A percentile compares a stretch with the other conserved stretches of the same genome.
phyloP scores from a whole-genome alignment of 2,113 vertebrate species.

The Perca schrenkii region DNA sequence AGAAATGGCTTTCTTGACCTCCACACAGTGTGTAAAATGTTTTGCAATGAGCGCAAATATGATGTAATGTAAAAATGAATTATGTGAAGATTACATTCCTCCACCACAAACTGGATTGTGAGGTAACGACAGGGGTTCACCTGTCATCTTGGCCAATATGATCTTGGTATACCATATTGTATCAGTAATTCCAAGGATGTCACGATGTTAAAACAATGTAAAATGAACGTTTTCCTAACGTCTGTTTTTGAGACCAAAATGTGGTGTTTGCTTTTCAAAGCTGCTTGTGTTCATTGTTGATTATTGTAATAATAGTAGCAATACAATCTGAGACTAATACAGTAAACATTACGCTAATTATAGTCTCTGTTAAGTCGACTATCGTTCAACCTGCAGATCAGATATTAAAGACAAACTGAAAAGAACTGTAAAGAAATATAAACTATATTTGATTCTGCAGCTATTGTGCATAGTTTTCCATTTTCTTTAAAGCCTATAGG shows the following conservation, averaged over 20 bases:
- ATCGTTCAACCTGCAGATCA: not conserved
- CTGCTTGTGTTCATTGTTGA: too few relatives aligned
- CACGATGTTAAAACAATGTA: not conserved
- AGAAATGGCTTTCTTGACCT: constrained; percentile 13
- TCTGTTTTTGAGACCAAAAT: too few relatives aligned
- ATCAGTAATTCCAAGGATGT: not conserved
- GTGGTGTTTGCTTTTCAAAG: too few relatives aligned
- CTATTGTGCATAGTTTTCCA: too few relatives aligned
- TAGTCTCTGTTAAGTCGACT: too few relatives aligned
- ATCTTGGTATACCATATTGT: not conserved
- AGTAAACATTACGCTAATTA: too few relatives aligned
- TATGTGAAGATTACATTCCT: constrained; percentile 18
- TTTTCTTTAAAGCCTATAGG: too few relatives aligned
- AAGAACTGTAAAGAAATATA: too few relatives aligned
- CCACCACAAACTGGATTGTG: constrained; percentile 13
- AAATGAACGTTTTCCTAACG: not conserved
- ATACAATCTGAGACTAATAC: too few relatives aligned
- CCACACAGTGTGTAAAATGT: not conserved
- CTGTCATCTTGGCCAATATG: not conserved
- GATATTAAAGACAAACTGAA: not conserved
- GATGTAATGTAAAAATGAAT: constrained; percentile 29
- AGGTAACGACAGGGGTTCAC: constrained; percentile 9
- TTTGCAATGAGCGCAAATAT: not conserved
- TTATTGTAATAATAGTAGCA: too few relatives aligned
- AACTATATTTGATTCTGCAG: too few relatives aligned